These are phyloP conservation scores for Pionites leucogaster DNA, from an alignment of 2,113 vertebrate genomes.

Conservation along the genomic window DNA sequence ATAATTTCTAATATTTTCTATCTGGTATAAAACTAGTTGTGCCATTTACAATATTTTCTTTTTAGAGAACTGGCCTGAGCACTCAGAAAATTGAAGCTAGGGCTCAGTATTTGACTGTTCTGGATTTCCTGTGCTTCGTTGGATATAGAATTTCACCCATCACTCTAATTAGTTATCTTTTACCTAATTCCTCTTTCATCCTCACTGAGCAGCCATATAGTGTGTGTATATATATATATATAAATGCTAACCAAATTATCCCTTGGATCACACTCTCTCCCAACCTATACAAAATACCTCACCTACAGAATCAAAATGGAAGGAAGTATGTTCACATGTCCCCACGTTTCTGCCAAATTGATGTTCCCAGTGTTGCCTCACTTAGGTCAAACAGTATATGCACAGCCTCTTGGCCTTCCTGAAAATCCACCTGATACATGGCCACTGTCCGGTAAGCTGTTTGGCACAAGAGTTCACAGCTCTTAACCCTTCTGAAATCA, in stretches of 20 bases:
- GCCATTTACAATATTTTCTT: conserved; percentile 1
- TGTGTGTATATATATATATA: not conserved
- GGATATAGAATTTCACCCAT: not conserved
- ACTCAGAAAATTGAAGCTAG: conserved; percentile 9
- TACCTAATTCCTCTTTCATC: not conserved
- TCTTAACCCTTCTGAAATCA: not conserved
- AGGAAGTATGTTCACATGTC: not conserved
- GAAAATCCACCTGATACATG: fast-evolving
- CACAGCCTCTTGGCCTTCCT: not conserved
- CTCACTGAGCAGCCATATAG: not conserved
- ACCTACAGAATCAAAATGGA: not conserved
- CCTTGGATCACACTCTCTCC: not conserved
- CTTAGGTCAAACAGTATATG: fast-evolving
- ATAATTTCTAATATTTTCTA: conserved; percentile 5
- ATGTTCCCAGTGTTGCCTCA: fast-evolving
- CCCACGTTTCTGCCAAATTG: fast-evolving
- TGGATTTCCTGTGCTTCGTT: not conserved
- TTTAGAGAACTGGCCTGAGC: not conserved
- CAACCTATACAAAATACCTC: not conserved
- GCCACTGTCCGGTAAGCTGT: not conserved
- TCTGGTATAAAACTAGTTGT: not conserved
- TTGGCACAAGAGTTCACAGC: not conserved
- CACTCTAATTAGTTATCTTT: not conserved
- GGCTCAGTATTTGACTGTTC: not conserved
- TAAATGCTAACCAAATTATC: not conserved